Base-by-base conservation (phyloP, 2,888 invertebrate species). In the Drosophila atripex region DNA sequence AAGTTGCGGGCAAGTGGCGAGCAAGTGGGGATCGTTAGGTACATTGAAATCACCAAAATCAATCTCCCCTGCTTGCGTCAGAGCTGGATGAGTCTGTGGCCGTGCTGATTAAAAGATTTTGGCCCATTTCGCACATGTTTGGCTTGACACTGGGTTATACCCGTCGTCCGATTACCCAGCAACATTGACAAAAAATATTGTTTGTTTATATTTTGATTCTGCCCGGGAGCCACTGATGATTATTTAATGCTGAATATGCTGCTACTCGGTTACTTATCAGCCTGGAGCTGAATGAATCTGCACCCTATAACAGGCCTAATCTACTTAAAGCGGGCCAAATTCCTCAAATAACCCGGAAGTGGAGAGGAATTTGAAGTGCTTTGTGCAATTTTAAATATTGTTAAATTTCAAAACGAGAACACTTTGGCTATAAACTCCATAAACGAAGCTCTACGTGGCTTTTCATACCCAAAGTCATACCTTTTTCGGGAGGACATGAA, bases 11-110 rank as follows among this genome's bases (percentile, higher is more conserved):
- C 49, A 30, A 46, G 56, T 14, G 35, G 49, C 30, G 43, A 41
- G 38, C 49, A 30, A 46, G 18, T 14, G 41, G 3, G 30, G 30
- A 39, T 39, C 35, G 35, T 35, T 21, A 30, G 35, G 30, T 18
- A 35, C 35, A 32, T 14, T 3, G 32, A n/a, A 23, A n/a, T 18
- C 16, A 18, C 18, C 11, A 43, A 21, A 25, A 18, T 41, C 47
- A n/a, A 41, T n/a, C 14, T 41, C 16, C 50, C 21, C 50, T 46
- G 47, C 45, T 54, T 66, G 58, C 77, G 77, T 86, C 84, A 83
- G n/a, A 35, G 35, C 79, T 83, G 84, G 84, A 77, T 71, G 74
- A 68, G 47, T 65, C 61, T 52, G 32, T 23, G 21, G 21, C 4
- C 4, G 21, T 21, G 50, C 52, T 49, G 55, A 61, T 50, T 59